phyloP scores from a whole-genome alignment of 1,140 invertebrate species.

The Chlorops oryzae region DNA sequence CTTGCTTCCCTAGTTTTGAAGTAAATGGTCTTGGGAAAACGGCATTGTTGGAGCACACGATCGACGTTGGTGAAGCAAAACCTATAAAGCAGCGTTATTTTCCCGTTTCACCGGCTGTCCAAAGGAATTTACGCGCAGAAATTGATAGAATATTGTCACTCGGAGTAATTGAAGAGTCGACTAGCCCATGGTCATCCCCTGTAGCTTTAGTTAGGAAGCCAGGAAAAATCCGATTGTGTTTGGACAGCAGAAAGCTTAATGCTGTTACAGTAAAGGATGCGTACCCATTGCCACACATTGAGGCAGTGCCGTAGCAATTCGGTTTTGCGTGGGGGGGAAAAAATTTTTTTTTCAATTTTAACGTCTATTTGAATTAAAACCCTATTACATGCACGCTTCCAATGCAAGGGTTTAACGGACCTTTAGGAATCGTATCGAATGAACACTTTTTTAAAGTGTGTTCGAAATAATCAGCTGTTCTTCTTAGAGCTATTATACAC shows the following conservation, averaged over 20 bases:
- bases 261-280: slow-evolving; percentile 27
- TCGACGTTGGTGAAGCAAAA: slow-evolving; percentile 22
- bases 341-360: no score
- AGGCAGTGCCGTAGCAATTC: no score
- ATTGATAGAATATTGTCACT: slow-evolving; percentile 25
- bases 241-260: slow-evolving; percentile 34
- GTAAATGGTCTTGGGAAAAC: slow-evolving; percentile 28
- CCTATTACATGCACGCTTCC: no score
- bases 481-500: no score
- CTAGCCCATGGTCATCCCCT: slow-evolving; percentile 28
- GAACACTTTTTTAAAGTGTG: no score
- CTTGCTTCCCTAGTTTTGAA: slow-evolving; percentile 11
- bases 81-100: slow-evolving; percentile 27
- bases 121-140: slow-evolving; percentile 20
- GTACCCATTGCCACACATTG: slow-evolving; percentile 31
- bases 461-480: no score
- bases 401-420: no score
- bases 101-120: slow-evolving; percentile 21
- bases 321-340: no score
- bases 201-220: slow-evolving; percentile 29
- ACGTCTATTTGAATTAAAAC: no score
- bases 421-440: no score
- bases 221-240: slow-evolving; percentile 22
- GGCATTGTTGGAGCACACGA: slow-evolving; percentile 20
- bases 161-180: slow-evolving; percentile 22